phyloP scores from a whole-genome alignment of 2,113 vertebrate genomes.

The Speoplatyrhinus poulsoni region DNA sequence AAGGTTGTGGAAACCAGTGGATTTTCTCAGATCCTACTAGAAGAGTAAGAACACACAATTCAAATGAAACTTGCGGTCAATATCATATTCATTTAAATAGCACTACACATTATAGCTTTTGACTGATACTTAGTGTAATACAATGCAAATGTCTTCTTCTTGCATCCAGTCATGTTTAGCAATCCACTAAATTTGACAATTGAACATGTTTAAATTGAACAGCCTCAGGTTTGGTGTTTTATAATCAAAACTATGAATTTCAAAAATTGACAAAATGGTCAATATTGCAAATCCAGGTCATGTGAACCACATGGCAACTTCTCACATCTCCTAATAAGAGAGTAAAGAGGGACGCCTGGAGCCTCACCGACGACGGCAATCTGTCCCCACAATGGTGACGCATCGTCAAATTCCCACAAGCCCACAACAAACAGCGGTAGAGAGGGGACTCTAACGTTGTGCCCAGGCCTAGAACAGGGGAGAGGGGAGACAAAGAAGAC shows the following conservation, averaged over 20 bases:
- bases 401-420: constrained; percentile 65
- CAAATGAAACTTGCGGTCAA: too few relatives aligned
- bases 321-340: constrained; percentile 43
- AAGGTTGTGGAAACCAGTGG: constrained; percentile 33
- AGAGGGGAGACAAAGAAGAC: neutral
- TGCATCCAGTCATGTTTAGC: neutral
- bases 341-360: constrained; percentile 40
- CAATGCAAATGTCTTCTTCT: neutral
- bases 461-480: constrained; percentile 29
- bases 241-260: constrained; percentile 23
- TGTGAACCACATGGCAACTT: constrained; percentile 35
- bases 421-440: constrained; percentile 46
- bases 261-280: constrained; percentile 42
- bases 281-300: constrained; percentile 55
- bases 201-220: constrained; percentile 42
- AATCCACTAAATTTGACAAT: constrained; percentile 10
- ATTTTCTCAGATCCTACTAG: constrained; percentile 12
- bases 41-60: constrained; percentile 14
- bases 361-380: constrained; percentile 49
- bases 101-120: constrained; percentile 1
- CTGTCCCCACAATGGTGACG: constrained; percentile 45
- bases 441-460: constrained; percentile 37
- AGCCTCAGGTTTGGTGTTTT: constrained; percentile 40
- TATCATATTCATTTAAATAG: neutral
- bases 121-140: neutral